Evolutionary conservation across 2,888 invertebrate genomes (phyloP), one percentile per base, ranked within the genome.

Genomic region (Hypomecis punctinalis): DNA sequence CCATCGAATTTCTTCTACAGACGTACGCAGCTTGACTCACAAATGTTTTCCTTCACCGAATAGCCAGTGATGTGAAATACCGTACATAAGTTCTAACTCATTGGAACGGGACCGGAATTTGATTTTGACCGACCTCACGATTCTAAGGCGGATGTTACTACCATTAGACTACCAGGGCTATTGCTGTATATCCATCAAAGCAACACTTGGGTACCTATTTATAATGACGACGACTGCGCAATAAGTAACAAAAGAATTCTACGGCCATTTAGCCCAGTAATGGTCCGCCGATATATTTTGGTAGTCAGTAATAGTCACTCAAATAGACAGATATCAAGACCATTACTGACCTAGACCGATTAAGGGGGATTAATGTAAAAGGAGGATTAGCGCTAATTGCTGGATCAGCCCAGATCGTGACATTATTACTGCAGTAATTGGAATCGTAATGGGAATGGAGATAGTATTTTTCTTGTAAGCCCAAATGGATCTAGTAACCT

Each of bases 311-410:
- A 39, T 39, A 39, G 6, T 13, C 2, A n/a, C 37, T 37, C 0
- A 51, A 6, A 8, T 36, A 48, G 48, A n/a, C 13, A 49, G 36
- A n/a, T 37, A 40, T 13, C 40, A 52, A 6, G 40, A 5, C 46
- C 46, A 56, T 40, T 42, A 10, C 40, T 49, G 36, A 9, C 53
- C 36, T 55, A 45, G 36, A 6, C 55, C 46, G 55, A 46, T 55
- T 37, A 55, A 55, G 55, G 55, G 35, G 23, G 37, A 55, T 55
- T 13, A 37, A 55, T 55, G 46, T 45, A 43, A 46, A 46, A 55
- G 54, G 55, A 0, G 37, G 46, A 46, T 55, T 46, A 23, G 1
- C 23, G 39, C 55, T 46, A 55, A 55, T 55, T 10, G 46, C 46
- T 9, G 37, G 55, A 39, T 55, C 55, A 13, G 37, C 37, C 46